Conservation (phyloP, 2,113 vertebrate genomes). For the Nettapus auritus region DNA sequence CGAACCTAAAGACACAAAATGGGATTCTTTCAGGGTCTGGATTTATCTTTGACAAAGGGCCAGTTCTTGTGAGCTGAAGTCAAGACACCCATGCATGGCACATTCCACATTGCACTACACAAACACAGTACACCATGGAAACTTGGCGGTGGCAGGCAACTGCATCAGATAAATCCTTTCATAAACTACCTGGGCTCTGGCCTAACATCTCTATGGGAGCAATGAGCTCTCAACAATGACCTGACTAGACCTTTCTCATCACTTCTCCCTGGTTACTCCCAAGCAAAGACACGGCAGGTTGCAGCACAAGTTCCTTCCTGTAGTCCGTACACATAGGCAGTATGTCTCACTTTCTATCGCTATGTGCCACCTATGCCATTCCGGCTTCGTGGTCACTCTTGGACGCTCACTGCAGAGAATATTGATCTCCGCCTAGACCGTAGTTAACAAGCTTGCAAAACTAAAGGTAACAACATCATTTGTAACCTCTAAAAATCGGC, state of each 20-base stretch:
- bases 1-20: not conserved
- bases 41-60: not conserved
- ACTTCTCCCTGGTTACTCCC: accelerated
- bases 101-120: not conserved
- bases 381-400: accelerated
- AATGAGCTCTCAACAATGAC: accelerated
- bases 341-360: accelerated
- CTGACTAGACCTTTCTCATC: accelerated
- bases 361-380: accelerated
- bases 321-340: accelerated
- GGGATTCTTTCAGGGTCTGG: not conserved
- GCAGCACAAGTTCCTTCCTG: accelerated
- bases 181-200: not conserved
- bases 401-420: not conserved
- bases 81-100: not conserved
- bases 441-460: accelerated
- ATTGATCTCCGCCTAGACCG: not conserved
- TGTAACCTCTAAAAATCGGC: not conserved
- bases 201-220: accelerated
- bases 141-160: not conserved
- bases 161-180: not conserved
- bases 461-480: not conserved
- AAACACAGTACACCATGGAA: not conserved
- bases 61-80: not conserved
- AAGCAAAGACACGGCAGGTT: not conserved